Conservation (phyloP, 35 echinoderm and acorn worm genomes). For the Chiridota heheva region DNA sequence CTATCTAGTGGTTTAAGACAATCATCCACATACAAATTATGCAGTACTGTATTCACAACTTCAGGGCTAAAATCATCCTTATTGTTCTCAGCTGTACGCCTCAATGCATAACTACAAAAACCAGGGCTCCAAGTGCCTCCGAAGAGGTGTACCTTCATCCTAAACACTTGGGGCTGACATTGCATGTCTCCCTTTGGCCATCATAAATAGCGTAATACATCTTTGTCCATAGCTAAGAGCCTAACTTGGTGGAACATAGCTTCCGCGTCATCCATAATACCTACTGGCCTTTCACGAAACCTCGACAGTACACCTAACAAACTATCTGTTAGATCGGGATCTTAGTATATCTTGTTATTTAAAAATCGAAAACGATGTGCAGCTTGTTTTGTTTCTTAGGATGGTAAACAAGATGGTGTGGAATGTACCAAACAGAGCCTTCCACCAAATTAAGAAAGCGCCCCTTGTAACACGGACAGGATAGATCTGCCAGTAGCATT, state of each 20-base stretch:
- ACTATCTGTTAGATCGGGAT: constrained; percentile 39
- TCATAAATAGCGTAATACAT: constrained; percentile 37
- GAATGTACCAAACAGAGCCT: background rate
- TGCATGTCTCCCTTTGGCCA: constrained; percentile 33
- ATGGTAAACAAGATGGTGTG: constrained; percentile 5
- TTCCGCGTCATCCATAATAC: constrained; percentile 30
- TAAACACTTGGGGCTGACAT: background rate
- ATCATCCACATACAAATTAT: constrained; percentile 64
- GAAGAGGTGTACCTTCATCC: constrained; percentile 45
- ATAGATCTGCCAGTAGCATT: too few species aligned
- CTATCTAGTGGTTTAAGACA: constrained; percentile 45
- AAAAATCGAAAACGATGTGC: constrained; percentile 38
- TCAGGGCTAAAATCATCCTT: background rate
- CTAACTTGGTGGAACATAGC: constrained; percentile 46
- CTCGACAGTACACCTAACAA: constrained; percentile 28
- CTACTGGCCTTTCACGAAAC: constrained; percentile 15
- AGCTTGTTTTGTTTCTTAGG: background rate
- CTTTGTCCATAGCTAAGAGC: constrained; percentile 1
- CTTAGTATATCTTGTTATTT: constrained; percentile 11
- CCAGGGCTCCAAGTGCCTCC: constrained; percentile 48
- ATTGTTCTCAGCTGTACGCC: constrained; percentile 31
- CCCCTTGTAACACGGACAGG: too few species aligned
- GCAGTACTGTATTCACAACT: background rate
- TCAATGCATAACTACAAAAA: constrained; percentile 2
- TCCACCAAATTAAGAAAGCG: too few species aligned